Evolutionary conservation across 2,797 vertebrate genomes (phyloP).

Genomic region (Synaphobranchus kaupii): DNA sequence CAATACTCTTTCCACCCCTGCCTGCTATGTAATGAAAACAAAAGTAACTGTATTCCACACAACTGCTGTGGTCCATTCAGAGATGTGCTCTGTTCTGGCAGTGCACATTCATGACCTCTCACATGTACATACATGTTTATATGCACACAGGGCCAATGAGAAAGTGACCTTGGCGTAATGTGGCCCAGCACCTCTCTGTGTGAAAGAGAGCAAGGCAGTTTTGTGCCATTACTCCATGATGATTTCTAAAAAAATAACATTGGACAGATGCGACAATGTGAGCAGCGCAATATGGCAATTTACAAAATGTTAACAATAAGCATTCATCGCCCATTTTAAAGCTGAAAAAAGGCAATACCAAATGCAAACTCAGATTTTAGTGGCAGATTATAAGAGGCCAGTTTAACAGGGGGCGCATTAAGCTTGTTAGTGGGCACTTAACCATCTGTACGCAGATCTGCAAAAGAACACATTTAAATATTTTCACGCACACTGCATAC

Average conservation of each 20-base stretch:
- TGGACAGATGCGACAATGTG: not conserved
- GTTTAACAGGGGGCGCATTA: slow-evolving; percentile 63
- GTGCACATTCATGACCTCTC: not conserved
- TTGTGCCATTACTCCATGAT: not conserved
- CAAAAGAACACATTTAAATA: slow-evolving; percentile 54
- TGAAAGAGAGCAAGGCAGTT: not conserved
- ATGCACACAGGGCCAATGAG: not conserved
- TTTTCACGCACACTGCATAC: slow-evolving; percentile 66
- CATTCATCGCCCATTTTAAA: slow-evolving; percentile 46
- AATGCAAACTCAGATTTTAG: slow-evolving; percentile 53
- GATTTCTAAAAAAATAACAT: not conserved
- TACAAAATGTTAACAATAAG: slow-evolving; percentile 55
- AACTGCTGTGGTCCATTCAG: not conserved
- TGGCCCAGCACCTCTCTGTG: not conserved
- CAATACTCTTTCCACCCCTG: no score
- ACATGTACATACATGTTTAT: not conserved
- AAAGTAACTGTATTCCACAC: no score
- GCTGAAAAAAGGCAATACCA: slow-evolving; percentile 48
- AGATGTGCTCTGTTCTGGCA: not conserved
- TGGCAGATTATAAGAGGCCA: slow-evolving; percentile 56
- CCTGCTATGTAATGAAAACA: no score
- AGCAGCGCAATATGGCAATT: slow-evolving; percentile 30
- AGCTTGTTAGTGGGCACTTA: slow-evolving; percentile 73
- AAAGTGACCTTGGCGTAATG: not conserved
- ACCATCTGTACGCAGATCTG: slow-evolving; percentile 75